Conservation (phyloP, 1,140 invertebrate genomes). For the Bombus ignitus region DNA sequence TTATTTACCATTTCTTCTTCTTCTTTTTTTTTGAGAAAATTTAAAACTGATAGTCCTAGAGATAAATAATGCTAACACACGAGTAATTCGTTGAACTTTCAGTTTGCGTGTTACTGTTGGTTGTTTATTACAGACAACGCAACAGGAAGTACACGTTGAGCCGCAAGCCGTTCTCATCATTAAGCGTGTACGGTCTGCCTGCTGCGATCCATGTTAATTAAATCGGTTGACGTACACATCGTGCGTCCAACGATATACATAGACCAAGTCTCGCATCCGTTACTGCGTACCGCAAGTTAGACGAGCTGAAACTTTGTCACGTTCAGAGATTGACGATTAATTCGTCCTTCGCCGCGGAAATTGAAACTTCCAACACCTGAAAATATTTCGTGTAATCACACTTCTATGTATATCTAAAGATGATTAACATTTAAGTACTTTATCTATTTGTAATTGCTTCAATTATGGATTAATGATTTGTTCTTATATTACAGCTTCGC, state of each 20-base stretch:
- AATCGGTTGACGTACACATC: constrained; percentile 67
- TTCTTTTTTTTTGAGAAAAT: neutral
- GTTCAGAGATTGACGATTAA: constrained; percentile 45
- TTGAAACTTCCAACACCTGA: neutral
- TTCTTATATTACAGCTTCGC: neutral
- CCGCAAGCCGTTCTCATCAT: constrained; percentile 66
- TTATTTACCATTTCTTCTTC: no score
- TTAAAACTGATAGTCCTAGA: no score
- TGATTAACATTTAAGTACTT: neutral
- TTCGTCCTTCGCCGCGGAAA: constrained; percentile 21
- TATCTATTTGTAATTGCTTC: neutral
- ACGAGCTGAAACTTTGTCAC: constrained; percentile 49
- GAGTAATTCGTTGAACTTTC: neutral
- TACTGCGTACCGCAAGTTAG: constrained; percentile 25
- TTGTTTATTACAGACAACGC: constrained; percentile 71
- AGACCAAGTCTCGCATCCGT: constrained; percentile 31
- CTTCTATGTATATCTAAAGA: neutral
- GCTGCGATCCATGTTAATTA: constrained; percentile 72
- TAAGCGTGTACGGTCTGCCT: constrained; percentile 62
- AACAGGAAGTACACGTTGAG: constrained; percentile 65
- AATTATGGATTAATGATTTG: neutral
- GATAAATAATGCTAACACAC: neutral
- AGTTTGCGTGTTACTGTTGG: constrained; percentile 3
- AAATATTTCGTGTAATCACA: neutral
- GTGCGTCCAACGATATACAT: constrained; percentile 31